phyloP scores from a whole-genome alignment of 1,140 invertebrate genomes.

The Procambarus virginalis region DNA sequence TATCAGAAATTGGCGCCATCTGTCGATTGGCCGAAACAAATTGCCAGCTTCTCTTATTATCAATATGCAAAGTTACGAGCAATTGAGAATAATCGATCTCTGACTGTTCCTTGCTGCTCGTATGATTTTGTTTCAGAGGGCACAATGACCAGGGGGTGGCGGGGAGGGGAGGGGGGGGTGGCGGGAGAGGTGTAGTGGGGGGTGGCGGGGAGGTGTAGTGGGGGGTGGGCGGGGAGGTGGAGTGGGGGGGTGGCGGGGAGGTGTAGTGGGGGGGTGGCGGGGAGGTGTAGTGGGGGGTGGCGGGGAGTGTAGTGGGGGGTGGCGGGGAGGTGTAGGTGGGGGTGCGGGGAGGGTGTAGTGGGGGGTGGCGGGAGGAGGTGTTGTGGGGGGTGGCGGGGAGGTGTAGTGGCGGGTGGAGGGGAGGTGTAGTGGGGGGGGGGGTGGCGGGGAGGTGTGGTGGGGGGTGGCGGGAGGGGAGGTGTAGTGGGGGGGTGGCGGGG shows the following conservation, averaged over 20 bases:
- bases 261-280: background rate
- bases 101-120: background rate
- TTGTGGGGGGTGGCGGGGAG: too few species aligned
- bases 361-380: too few species aligned
- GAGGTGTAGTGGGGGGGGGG: too few species aligned
- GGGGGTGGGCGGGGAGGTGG: background rate
- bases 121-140: background rate
- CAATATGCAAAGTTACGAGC: background rate
- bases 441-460: background rate
- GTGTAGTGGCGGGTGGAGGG: too few species aligned
- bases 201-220: too few species aligned
- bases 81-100: background rate
- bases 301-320: background rate
- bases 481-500: too few species aligned
- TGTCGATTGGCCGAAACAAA: constrained; percentile 3
- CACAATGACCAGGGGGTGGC: too few species aligned
- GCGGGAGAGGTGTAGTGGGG: background rate
- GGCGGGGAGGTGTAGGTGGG: background rate
- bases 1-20: constrained; percentile 43
- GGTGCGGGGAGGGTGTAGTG: too few species aligned
- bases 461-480: too few species aligned
- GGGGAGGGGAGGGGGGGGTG: too few species aligned
- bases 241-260: background rate
- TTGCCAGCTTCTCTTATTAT: background rate
- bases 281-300: background rate